These are phyloP conservation scores for Bombycilla garrulus DNA, from an alignment of 2,113 vertebrate species.

Conservation along the genomic window DNA sequence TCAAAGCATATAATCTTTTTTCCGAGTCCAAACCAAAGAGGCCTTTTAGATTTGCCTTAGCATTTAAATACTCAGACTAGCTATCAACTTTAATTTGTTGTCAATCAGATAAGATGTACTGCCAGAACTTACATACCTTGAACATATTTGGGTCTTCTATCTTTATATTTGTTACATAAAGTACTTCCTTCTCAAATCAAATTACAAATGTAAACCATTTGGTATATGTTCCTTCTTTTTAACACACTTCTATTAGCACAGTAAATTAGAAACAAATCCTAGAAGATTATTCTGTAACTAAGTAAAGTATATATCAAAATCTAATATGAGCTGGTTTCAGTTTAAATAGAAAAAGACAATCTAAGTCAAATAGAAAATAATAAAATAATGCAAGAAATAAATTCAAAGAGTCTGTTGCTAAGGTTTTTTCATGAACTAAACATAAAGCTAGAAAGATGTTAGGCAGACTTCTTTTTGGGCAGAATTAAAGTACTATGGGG, in stretches of 20 bases:
- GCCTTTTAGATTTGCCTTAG: neutral
- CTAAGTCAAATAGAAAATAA: too few relatives aligned
- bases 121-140: neutral
- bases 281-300: neutral
- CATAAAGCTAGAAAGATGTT: neutral
- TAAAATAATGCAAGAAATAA: neutral
- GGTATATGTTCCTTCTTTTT: neutral
- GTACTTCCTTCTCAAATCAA: neutral
- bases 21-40: neutral
- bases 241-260: neutral
- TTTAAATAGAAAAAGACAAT: neutral
- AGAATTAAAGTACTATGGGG: neutral
- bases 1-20: neutral
- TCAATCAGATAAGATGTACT: neutral
- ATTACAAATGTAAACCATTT: neutral
- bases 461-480: neutral
- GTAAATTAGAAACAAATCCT: neutral
- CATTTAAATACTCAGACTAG: neutral
- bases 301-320: neutral
- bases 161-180: neutral
- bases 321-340: neutral
- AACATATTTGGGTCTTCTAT: neutral
- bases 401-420: neutral
- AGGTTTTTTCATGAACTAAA: neutral
- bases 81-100: neutral